These are phyloP conservation scores for Akabosia matsudoensis DNA, from an alignment of 1,140 invertebrate species.

Conservation along the genomic window DNA sequence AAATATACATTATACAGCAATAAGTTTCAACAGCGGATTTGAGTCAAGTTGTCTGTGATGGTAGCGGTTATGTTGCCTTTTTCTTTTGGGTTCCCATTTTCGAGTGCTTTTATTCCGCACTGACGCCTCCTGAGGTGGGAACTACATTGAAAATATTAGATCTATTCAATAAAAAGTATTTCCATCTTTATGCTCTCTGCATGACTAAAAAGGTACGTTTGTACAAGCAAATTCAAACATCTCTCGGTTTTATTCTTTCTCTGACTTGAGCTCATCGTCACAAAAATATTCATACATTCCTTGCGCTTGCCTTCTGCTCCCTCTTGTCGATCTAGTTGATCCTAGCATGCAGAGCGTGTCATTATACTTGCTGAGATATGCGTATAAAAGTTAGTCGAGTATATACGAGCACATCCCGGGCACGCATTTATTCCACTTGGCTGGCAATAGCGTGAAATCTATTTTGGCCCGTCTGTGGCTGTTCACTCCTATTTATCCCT, in stretches of 20 bases:
- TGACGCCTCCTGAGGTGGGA: slow-evolving; percentile 20
- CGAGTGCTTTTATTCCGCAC: slow-evolving; percentile 24
- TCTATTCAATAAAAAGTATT: slow-evolving; percentile 25
- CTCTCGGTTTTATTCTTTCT: neutral
- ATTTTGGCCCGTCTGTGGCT: neutral
- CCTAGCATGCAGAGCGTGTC: neutral
- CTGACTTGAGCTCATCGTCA: neutral
- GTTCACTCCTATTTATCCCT: neutral
- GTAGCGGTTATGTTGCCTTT: too few species aligned
- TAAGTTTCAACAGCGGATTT: neutral
- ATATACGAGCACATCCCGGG: too few species aligned
- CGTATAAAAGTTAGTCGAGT: neutral
- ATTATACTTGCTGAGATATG: neutral
- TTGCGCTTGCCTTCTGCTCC: neutral
- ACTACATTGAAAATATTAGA: slow-evolving; percentile 23
- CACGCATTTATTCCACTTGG: neutral
- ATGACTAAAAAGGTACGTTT: slow-evolving; percentile 15
- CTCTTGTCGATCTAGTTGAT: neutral
- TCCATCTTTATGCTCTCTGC: slow-evolving; percentile 17
- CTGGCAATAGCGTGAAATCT: neutral
- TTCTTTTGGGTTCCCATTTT: neutral
- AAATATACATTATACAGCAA: neutral
- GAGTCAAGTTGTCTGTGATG: neutral
- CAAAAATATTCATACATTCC: neutral
- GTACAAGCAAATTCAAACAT: neutral